Conservation (phyloP, 2,797 vertebrate species). For the Anisognathus igniventris region DNA sequence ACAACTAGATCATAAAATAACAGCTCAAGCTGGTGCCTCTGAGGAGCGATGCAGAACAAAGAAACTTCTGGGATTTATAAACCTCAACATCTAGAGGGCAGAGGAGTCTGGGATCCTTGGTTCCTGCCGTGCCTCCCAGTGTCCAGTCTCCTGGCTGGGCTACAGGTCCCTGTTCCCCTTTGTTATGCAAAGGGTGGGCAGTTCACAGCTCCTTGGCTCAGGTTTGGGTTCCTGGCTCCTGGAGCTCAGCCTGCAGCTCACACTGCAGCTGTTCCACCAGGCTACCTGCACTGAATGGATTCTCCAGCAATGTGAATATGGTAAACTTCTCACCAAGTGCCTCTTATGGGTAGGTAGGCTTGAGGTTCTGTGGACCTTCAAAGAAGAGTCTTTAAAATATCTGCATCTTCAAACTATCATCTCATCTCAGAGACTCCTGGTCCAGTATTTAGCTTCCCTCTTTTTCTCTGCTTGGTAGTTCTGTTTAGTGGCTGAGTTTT, state of each 20-base stretch:
- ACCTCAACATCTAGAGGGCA: neutral
- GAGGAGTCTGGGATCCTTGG: neutral
- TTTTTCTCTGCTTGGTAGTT: neutral
- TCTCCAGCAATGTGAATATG: neutral
- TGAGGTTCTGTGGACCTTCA: neutral
- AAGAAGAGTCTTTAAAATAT: too few relatives aligned
- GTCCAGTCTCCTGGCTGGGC: neutral
- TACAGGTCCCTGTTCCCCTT: too few relatives aligned
- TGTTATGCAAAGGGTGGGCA: neutral
- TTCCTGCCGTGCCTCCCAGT: rapidly evolving
- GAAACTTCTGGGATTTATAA: neutral
- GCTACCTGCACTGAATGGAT: neutral
- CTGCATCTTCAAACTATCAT: neutral
- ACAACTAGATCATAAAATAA: neutral
- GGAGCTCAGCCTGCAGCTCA: neutral
- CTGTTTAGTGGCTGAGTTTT: too few relatives aligned
- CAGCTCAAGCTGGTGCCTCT: rapidly evolving
- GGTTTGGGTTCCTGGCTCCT: rapidly evolving
- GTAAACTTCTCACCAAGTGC: neutral
- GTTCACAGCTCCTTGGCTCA: neutral
- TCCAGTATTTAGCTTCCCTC: neutral
- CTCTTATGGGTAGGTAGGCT: neutral
- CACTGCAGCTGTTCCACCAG: neutral
- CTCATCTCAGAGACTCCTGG: neutral
- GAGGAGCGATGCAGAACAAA: neutral